Percentiles rank a stretch among this genome's conserved stretches.
Evolutionary conservation across 2,113 vertebrate genomes (phyloP).

Genomic region (Coryphaenoides rupestris): DNA sequence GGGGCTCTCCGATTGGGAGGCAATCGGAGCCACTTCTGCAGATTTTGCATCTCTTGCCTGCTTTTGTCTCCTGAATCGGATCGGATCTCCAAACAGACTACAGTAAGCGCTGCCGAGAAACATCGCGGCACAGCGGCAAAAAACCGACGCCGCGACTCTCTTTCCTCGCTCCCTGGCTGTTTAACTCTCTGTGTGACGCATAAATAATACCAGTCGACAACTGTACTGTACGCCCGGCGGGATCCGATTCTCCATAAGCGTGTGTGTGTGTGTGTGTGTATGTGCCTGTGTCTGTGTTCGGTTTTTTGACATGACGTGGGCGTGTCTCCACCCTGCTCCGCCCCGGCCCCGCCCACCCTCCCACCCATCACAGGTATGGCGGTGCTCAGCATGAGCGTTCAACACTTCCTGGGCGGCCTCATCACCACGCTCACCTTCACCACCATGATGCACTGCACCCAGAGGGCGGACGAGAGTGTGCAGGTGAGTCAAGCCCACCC

Average conservation of each 20-base stretch:
- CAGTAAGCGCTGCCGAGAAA: slow-evolving; percentile 17
- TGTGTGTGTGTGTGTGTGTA: slow-evolving; percentile 3
- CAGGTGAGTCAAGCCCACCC: slow-evolving; percentile 68
- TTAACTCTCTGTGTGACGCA: neutral
- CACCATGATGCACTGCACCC: slow-evolving; percentile 86
- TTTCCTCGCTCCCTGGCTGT: neutral
- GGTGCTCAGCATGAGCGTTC: slow-evolving; percentile 79
- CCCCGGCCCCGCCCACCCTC: too few species aligned
- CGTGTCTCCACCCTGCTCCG: slow-evolving; percentile 6
- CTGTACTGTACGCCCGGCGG: neutral
- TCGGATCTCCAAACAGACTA: neutral
- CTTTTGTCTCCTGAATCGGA: slow-evolving; percentile 42
- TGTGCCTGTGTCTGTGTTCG: slow-evolving; percentile 10
- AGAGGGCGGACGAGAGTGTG: slow-evolving; percentile 74
- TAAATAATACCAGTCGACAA: neutral
- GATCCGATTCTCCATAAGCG: neutral
- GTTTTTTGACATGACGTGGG: too few species aligned
- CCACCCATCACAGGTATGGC: slow-evolving; percentile 59
- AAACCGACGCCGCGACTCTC: too few species aligned
- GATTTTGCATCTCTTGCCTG: slow-evolving; percentile 37
- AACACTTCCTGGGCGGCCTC: slow-evolving; percentile 84
- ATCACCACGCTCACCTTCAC: slow-evolving; percentile 84
- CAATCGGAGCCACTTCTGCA: slow-evolving; percentile 20
- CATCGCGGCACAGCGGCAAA: too few species aligned
- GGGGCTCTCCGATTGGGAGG: too few species aligned